Base-by-base conservation (phyloP, 2,888 invertebrate genomes). In the Athrips mouffetella region DNA sequence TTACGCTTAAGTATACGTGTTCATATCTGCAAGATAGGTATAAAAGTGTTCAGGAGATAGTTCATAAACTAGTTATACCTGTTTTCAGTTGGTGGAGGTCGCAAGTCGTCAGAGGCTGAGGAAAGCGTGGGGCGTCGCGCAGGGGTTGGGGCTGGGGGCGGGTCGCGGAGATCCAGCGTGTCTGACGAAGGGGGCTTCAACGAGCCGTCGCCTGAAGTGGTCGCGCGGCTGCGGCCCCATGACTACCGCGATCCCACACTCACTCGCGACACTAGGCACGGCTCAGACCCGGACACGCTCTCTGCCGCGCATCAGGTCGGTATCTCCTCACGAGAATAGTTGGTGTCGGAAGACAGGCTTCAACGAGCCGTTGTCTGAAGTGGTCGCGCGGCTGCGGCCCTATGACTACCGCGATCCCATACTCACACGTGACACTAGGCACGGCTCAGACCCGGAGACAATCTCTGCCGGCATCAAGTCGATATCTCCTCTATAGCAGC, bases 181-280 rank as follows among this genome's bases (percentile, higher is more conserved):
- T 91, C 91, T 16, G 93, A 93, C 74, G 93, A 93, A 70, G 92
- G 92, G 46, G 92, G 93, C 44, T 92, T 92, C 81, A 92, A 93
- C 77, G 93, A 93, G 76, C 92, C 92, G 18, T 91, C 91, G 53
- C 92, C 92, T 11, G 92, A 92, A 75, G 91, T 93, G 63, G 92
- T 92, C 76, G 92, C 92, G 53, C 86, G 91, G 49, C 71, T 91
- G 59, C 76, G 79, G 57, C 87, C 87, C 23, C 85, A 85, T 3
- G 86, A 85, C 48, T 84, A 82, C 70, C 76, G 86, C 55, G 84
- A 82, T 31, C 57, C 60, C 47, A 70, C 74, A 45, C 77, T 81
- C 63, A 80, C 82, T 33, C 58, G 53, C 25, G 85, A 84, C 58
- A 74, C 75, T 27, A 67, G 82, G 3, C 83, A 83, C 59, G 73